Evolutionary conservation across 2,113 vertebrate genomes (phyloP).

Genomic region (Esox niger): DNA sequence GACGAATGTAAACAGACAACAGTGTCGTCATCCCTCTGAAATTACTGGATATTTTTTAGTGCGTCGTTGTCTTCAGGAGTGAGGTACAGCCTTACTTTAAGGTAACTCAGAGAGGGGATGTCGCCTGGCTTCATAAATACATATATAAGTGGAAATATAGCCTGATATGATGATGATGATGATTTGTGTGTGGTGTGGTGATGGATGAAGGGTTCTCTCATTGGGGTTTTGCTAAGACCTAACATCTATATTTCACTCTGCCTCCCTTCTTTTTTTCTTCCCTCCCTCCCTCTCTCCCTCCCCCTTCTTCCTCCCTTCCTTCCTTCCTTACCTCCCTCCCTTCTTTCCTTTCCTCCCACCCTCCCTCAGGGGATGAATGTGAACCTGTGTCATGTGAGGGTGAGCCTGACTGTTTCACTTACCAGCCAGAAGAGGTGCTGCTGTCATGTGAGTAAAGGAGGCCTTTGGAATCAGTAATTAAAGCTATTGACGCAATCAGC

Average conservation of each 20-base stretch:
- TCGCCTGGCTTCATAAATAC: too few species aligned
- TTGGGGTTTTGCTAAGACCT: not conserved
- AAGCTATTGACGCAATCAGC: not conserved
- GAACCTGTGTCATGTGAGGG: constrained; percentile 9
- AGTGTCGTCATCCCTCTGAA: too few species aligned
- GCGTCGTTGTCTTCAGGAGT: not conserved
- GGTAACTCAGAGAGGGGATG: not conserved
- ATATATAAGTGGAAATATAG: too few species aligned
- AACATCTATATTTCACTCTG: not conserved
- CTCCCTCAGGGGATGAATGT: constrained; percentile 8
- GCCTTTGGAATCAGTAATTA: not conserved
- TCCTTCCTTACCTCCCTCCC: not conserved
- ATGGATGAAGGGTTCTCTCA: not conserved
- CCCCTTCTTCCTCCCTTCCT: not conserved
- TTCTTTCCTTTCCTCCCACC: not conserved
- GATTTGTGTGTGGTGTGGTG: not conserved
- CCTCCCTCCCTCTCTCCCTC: not conserved
- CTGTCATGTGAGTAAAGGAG: not conserved
- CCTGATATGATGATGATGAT: not conserved
- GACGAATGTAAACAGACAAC: constrained; percentile 8
- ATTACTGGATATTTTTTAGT: not conserved
- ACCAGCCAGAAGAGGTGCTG: not conserved
- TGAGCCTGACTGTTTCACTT: constrained; percentile 8
- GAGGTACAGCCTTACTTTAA: not conserved
- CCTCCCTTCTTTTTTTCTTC: too few species aligned